Conservation (phyloP, 2,113 vertebrate genomes). For the Indri indri region DNA sequence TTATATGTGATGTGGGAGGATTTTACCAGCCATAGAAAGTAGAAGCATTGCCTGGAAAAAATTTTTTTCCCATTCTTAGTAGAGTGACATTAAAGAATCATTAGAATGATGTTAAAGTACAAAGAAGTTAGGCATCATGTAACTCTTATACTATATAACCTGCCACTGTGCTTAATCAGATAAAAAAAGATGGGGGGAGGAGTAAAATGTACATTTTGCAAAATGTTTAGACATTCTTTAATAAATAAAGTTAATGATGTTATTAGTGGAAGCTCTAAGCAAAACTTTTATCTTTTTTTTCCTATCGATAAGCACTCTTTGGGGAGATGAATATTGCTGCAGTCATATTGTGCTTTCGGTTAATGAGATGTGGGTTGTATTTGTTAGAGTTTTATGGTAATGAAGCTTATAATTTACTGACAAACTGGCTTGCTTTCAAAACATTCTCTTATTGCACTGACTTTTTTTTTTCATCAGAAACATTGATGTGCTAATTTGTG, state of each 20-base stretch:
- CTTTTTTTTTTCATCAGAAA: constrained; percentile 78
- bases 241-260: constrained; percentile 82
- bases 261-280: constrained; percentile 82
- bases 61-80: not conserved
- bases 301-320: constrained; percentile 78
- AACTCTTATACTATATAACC: constrained; percentile 46
- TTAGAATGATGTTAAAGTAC: not conserved
- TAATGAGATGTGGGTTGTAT: constrained; percentile 85
- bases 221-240: constrained; percentile 77
- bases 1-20: not conserved
- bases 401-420: constrained; percentile 86
- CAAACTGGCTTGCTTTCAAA: constrained; percentile 84
- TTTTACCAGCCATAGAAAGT: not conserved
- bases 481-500: constrained; percentile 79
- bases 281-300: constrained; percentile 80
- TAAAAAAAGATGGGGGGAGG: not conserved
- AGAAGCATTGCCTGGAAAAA: not conserved
- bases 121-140: constrained; percentile 55
- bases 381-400: constrained; percentile 85
- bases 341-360: constrained; percentile 83
- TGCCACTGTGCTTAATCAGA: constrained; percentile 61
- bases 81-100: not conserved
- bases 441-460: constrained; percentile 77
- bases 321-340: constrained; percentile 83
- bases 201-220: constrained; percentile 72